Base-by-base conservation (phyloP, 2,797 vertebrate genomes). In the Capromys pilorides region DNA sequence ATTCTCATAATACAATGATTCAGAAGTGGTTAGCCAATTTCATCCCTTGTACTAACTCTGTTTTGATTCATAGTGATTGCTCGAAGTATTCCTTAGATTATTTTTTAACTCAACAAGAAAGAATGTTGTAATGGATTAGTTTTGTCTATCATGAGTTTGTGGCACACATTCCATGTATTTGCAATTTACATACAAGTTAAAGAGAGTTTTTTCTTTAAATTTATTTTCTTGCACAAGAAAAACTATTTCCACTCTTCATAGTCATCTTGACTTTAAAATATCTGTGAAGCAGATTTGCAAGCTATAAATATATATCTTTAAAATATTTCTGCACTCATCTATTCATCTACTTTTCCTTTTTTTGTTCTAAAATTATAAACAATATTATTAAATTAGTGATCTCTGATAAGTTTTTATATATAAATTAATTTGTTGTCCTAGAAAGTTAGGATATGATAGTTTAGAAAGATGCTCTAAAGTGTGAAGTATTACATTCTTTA, bases 391-490 rank as follows among this genome's bases (percentile, higher is more conserved):
- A 21, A 89, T 8, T 77, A 77, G 36, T 90, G 28, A 45, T 93
- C 49, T 94, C 64, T 86, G 19, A 33, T 73, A 36, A 71, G 5
- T 78, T 78, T 2, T 93, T 94, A 85, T 59, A 77, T 69, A 57
- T 54, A 84, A 87, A 66, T 87, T 66, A 14, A 80, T 14, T 28
- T 26, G 1, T 31, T 86, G 11, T 45, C 61, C n/a, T 86, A 9
- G 85, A 91, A 88, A n/a, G 66, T 91, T 93, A 90, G 66, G 90
- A 81, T 84, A 59, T 85, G 64, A 5, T 19, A 62, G 45, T 94
- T 97, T 96, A 91, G 71, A 91, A 96, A 93, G 66, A 80, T 86
- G 9, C n/a, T 4, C 22, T 85, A 64, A 69, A n/a, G 18, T 90
- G 88, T 93, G 12, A 93, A 75, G 22, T 57, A 45, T 78, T 79